Evolutionary conservation across 2,113 vertebrate species (phyloP), one percentile per base, ranked within the genome.

Genomic region (Cavia porcellus): DNA sequence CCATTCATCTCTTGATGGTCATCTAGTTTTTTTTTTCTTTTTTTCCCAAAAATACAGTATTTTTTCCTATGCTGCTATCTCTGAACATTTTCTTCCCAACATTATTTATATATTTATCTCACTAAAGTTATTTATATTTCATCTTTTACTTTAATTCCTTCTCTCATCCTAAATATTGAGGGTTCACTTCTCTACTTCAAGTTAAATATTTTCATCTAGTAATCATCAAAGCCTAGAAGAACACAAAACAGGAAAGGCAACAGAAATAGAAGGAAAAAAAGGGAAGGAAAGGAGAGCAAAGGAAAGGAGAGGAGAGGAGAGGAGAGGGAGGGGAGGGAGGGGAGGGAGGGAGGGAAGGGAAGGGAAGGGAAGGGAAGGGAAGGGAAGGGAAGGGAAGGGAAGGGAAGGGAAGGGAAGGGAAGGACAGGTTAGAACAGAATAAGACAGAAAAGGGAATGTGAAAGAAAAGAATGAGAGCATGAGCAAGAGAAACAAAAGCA

Each of bases 311-410:
- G 9, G 11, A 7, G 20, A 3, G n/a, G 20, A 8, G 1, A 38
- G n/a, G 8, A 1, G 38, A 10, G 6, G 7, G 10, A 42, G 4
- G 9, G 32, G 9, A 42, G 3, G 9, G 7, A 22, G 1, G 10
- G 20, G 15, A n/a, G n/a, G 22, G 5, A 59, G 61, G 50, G 42
- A n/a, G 12, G 50, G 25, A 64, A 19, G 19, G 14, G 25, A 57
- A 45, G 7, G 7, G 22, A 89, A 47, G 12, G 6, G 9, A 47
- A 24, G n/a, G 12, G 11, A 13, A 4, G 13, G 8, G 4, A 32
- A 12, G 3, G 62, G 28, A 66, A 66, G 7, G 3, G 14, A 35
- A 12, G 13, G 9, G 32, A 5, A 66, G 25, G 25, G 7, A 20
- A 38, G 9, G 7, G 19, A 2, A 66, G 8, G 57, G 57, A n/a